Conservation (phyloP, 2,797 vertebrate genomes). For the Gymnoscopelus microlampas region DNA sequence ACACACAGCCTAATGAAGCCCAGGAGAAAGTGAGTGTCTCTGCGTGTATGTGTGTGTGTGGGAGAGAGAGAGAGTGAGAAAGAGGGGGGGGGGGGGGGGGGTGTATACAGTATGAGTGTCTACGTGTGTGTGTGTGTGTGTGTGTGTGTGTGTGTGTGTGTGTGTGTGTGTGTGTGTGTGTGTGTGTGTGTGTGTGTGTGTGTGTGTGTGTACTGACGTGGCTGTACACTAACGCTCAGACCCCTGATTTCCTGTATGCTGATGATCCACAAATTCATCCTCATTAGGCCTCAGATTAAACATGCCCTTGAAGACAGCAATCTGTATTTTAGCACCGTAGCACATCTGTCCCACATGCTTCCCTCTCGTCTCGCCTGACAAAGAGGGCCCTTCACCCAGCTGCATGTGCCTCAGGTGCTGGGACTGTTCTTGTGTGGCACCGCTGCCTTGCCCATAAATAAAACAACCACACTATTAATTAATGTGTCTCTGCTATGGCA, state of each 20-base stretch:
- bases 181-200: slow-evolving; percentile 15
- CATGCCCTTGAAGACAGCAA: slow-evolving; percentile 69
- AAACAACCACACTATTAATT: slow-evolving; percentile 79
- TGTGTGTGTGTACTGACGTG: too few relatives aligned
- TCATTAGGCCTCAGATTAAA: slow-evolving; percentile 80
- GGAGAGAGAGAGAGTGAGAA: too few relatives aligned
- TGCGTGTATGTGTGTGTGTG: slow-evolving; percentile 27
- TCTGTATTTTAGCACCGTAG: slow-evolving; percentile 81
- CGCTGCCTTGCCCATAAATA: slow-evolving; percentile 78
- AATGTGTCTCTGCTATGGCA: slow-evolving; percentile 53
- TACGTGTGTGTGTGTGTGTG: slow-evolving; percentile 1
- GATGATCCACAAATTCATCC: slow-evolving; percentile 78
- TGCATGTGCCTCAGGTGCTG: slow-evolving; percentile 81
- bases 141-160: slow-evolving; percentile 24
- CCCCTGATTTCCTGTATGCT: slow-evolving; percentile 50
- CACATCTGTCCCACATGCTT: slow-evolving; percentile 80
- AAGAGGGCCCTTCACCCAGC: slow-evolving; percentile 76
- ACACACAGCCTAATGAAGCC: slow-evolving; percentile 69
- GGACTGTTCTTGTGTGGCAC: slow-evolving; percentile 82
- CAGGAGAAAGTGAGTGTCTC: slow-evolving; percentile 49
- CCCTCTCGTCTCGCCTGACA: slow-evolving; percentile 70
- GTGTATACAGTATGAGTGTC: slow-evolving; percentile 27
- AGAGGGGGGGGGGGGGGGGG: too few relatives aligned
- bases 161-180: slow-evolving; percentile 20
- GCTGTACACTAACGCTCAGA: slow-evolving; percentile 35